Base-by-base conservation (phyloP, 2,888 invertebrate genomes). In the Leistus spinibarbis region DNA sequence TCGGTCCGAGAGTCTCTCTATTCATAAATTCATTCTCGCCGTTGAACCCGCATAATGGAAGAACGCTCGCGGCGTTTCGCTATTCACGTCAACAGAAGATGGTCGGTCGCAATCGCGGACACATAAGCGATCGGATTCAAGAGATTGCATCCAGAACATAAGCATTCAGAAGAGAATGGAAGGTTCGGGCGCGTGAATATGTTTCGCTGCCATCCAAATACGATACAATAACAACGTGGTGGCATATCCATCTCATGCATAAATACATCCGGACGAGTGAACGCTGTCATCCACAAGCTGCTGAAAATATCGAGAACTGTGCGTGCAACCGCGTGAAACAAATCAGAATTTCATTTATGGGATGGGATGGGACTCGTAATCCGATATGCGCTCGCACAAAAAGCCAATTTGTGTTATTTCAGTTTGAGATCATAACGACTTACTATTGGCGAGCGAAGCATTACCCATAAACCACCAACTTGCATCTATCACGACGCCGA, bases 261-360 rank as follows among this genome's bases (percentile, higher is more conserved):
- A 57, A 57, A 57, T 57, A 57, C 57, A 57, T 57, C 20, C 40
- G 40, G 10, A 40, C 7, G 40, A 40, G 40, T 40, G 40, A 40
- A 40, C 40, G 17, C 57, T 5, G 13, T 13, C 57, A 16, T 20
- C 57, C 20, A 19, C 20, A 19, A 57, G 57, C 17, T 57, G 57
- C 16, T 57, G 40, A 5, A 40, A 40, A 40, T 40, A 40, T 40
- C 40, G 40, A 40, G 40, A 40, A 40, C 40, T 40, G 40, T 40
- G 57, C 17, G 20, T 7, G 17, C 20, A 17, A 57, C 57, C 20
- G 57, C 13, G 10, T 20, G 57, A 20, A 57, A 57, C 57, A 57
- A 57, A 57, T 57, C 57, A 57, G 57, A 57, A 57, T 19, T 57
- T 57, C 57, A 57, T 57, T 57, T 57, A 57, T 57, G 57, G 20